Conservation (phyloP, 1,140 invertebrate genomes). For the Trinorchestia longiramus region DNA sequence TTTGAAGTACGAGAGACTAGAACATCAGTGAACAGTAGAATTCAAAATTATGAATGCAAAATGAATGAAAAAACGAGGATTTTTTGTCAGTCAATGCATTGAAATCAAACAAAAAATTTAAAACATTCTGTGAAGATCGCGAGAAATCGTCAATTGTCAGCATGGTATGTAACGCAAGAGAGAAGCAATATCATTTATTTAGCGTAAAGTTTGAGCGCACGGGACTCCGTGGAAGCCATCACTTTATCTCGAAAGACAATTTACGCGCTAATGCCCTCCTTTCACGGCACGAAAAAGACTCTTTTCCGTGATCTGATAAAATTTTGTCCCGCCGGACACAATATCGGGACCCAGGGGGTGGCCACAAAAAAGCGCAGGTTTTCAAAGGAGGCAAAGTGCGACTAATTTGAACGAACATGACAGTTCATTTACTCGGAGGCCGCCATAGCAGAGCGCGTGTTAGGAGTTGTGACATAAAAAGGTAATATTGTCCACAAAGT, state of each 20-base stretch:
- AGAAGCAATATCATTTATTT: neutral
- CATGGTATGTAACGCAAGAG: neutral
- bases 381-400: constrained; percentile 34
- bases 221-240: constrained; percentile 13
- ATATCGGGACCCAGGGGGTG: constrained; percentile 11
- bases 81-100: neutral
- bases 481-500: constrained; percentile 37
- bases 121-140: neutral
- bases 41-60: neutral
- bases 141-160: neutral
- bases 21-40: neutral
- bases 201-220: neutral
- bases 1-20: neutral
- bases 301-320: constrained; percentile 16
- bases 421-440: constrained; percentile 48
- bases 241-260: constrained; percentile 43
- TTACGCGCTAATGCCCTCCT: constrained; percentile 5
- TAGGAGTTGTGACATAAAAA: constrained; percentile 44
- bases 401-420: constrained; percentile 54
- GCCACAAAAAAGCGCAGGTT: neutral
- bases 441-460: constrained; percentile 9
- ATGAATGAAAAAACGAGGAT: neutral
- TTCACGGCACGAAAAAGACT: constrained; percentile 12
- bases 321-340: constrained; percentile 16
- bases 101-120: neutral